These are phyloP conservation scores for Ctena decussata DNA, from an alignment of 2,888 invertebrate genomes.

Conservation along the genomic window DNA sequence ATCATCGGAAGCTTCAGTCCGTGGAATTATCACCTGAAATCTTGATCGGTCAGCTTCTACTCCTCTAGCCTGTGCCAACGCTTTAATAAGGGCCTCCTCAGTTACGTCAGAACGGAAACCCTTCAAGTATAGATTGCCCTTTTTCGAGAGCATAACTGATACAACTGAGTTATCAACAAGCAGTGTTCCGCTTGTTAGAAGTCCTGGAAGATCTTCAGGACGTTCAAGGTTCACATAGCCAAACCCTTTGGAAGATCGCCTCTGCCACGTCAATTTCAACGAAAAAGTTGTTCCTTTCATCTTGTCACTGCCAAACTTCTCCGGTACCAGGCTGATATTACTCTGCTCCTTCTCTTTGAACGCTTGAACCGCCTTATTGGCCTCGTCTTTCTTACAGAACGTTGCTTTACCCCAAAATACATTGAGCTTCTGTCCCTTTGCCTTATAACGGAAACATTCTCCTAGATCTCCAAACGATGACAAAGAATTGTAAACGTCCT, in stretches of 20 bases:
- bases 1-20: constrained; percentile 16
- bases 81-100: constrained; percentile 56
- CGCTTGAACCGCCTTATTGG: constrained; percentile 55
- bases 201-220: constrained; percentile 50
- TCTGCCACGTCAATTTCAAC: constrained; percentile 71
- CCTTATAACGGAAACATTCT: constrained; percentile 53
- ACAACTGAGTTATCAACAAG: neutral
- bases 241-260: constrained; percentile 70
- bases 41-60: neutral
- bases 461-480: constrained; percentile 65
- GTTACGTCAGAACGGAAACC: constrained; percentile 38
- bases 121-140: constrained; percentile 17
- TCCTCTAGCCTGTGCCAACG: constrained; percentile 29
- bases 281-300: constrained; percentile 46
- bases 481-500: constrained; percentile 7
- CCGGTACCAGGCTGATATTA: constrained; percentile 24
- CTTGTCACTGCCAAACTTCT: neutral
- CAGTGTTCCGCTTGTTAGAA: neutral
- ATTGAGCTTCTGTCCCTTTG: constrained; percentile 37
- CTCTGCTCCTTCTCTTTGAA: constrained; percentile 29
- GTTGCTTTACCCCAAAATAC: constrained; percentile 75
- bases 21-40: constrained; percentile 53
- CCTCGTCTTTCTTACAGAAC: constrained; percentile 57
- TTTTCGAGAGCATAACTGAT: neutral
- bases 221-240: constrained; percentile 68